phyloP scores from a whole-genome alignment of 2,113 vertebrate species.

The Tautogolabrus adspersus region DNA sequence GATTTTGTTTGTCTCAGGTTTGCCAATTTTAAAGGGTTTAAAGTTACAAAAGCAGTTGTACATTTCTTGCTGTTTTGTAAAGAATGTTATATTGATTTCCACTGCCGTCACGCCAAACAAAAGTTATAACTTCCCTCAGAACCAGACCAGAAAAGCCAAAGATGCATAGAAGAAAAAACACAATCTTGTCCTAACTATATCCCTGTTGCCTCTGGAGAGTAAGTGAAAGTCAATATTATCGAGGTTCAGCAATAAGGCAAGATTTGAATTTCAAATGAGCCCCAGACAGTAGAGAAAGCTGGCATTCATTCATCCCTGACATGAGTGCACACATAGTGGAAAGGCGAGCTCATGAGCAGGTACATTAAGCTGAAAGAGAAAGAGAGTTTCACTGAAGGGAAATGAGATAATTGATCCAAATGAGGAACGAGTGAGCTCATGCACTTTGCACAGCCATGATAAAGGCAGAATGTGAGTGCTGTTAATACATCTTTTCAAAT shows the following conservation, averaged over 20 bases:
- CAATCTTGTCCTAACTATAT: conserved; percentile 54
- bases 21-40: not conserved
- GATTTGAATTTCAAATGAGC: conserved; percentile 78
- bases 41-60: not conserved
- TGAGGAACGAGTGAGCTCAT: conserved; percentile 78
- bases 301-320: conserved; percentile 73
- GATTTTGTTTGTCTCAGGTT: not conserved
- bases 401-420: conserved; percentile 79
- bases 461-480: conserved; percentile 55
- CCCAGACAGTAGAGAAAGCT: conserved; percentile 73
- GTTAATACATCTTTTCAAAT: conserved; percentile 65
- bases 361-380: conserved; percentile 71
- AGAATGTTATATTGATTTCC: not conserved
- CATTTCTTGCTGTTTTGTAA: not conserved
- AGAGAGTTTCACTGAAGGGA: conserved; percentile 75
- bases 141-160: conserved; percentile 10
- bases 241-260: conserved; percentile 72
- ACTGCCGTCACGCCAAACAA: no score
- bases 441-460: conserved; percentile 47
- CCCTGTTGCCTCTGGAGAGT: conserved; percentile 49
- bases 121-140: not conserved
- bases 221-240: conserved; percentile 74
- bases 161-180: conserved; percentile 20
- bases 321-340: conserved; percentile 45
- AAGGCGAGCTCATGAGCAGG: conserved; percentile 49